phyloP scores from a whole-genome alignment of 2,888 invertebrate genomes.

The Gasteruption jaculator region DNA sequence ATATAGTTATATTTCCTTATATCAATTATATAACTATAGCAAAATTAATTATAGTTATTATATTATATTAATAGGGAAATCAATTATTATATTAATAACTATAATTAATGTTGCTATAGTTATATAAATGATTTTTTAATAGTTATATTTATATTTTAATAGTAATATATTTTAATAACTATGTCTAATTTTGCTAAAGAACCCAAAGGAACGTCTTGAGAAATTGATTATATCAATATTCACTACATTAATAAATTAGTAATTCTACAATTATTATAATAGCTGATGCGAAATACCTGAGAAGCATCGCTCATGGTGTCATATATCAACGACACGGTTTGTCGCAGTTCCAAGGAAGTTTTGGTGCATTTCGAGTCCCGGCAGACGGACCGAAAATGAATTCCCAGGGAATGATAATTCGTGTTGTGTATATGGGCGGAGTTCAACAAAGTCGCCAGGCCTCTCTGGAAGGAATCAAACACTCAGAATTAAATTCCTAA shows the following conservation, averaged over 20 bases:
- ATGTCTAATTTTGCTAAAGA: no score
- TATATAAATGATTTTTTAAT: background rate
- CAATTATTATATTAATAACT: background rate
- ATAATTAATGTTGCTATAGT: background rate
- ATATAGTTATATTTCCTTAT: no score
- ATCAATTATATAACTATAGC: no score
- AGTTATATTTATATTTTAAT: background rate
- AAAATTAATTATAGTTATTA: no score
- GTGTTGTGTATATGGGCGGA: conserved; percentile 89
- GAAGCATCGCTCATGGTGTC: conserved; percentile 58
- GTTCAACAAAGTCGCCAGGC: conserved; percentile 82
- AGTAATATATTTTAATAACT: background rate
- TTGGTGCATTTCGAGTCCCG: conserved; percentile 57
- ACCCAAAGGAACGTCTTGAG: no score
- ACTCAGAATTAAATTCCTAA: conserved; percentile 1
- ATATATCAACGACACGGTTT: conserved; percentile 84
- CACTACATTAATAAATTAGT: background rate
- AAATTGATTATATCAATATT: no score
- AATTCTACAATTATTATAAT: background rate
- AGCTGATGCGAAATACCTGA: conserved; percentile 39
- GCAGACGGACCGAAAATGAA: conserved; percentile 81
- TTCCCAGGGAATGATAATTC: conserved; percentile 84
- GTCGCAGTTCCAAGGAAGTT: conserved; percentile 73
- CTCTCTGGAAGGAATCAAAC: conserved; percentile 55
- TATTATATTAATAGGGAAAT: no score